Base-by-base conservation (phyloP, 2,888 invertebrate species). In the Amphipyra berbera region DNA sequence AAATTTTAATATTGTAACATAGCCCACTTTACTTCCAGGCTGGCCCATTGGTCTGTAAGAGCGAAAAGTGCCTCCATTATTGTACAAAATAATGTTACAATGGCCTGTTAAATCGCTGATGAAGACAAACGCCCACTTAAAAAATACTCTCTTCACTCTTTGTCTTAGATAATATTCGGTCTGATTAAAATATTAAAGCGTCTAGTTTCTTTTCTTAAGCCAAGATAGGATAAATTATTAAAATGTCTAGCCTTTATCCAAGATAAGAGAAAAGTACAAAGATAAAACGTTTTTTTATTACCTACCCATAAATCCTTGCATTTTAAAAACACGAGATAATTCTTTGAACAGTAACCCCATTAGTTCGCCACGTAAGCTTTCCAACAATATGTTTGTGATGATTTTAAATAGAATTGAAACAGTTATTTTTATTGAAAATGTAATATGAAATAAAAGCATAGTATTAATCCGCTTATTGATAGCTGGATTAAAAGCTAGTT, bases 371-470 rank as follows among this genome's bases (percentile, higher is more conserved):
- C 44, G 12, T 12, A 53, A 14, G 47, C 38, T 35, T 52, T 40
- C n/a, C 14, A 8, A 12, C 7, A 33, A 42, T 52, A 21, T 3
- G 54, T 57, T 62, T 33, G 46, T 42, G 30, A 68, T 49, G 33
- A 67, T 66, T 76, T 67, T 69, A 61, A 72, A 73, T 78, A 65
- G 66, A 75, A 83, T 76, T 75, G 74, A 75, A 79, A 68, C 60
- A 61, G 48, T 55, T 45, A 73, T 82, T 82, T 82, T 78, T 78
- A 70, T 79, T 79, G 72, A 76, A 76, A 81, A 66, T 61, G 78
- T 78, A 74, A 76, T 73, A 79, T 78, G 61, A 68, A 54, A 74
- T 78, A 73, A 78, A 72, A 69, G 73, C 53, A 21, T 54, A n/a
- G 63, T 14, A 64, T 69, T 80, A 81, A 84, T 80, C 80, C 78